Percentiles rank a stretch among this genome's conserved stretches.
Evolutionary conservation across 2,888 invertebrate species (phyloP).

Genomic region (Thumatha senex): DNA sequence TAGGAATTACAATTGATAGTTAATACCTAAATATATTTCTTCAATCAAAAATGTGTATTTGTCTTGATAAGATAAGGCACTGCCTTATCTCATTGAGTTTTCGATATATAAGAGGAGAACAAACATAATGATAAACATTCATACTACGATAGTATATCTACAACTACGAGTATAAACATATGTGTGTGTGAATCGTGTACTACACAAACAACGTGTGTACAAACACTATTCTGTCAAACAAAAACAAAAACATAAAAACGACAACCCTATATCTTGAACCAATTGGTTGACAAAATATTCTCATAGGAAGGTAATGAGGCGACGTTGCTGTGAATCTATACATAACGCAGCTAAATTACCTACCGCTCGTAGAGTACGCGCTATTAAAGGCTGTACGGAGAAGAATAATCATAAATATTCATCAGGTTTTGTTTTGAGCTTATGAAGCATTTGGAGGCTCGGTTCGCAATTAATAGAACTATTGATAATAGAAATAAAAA

Average conservation of each 20-base stretch:
- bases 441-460: slow-evolving; percentile 46
- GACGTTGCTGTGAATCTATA: slow-evolving; percentile 50
- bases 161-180: not conserved
- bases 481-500: too few species aligned
- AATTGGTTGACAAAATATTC: slow-evolving; percentile 45
- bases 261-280: slow-evolving; percentile 23
- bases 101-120: too few species aligned
- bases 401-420: slow-evolving; percentile 62
- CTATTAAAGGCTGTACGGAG: slow-evolving; percentile 55
- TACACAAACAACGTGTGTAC: slow-evolving; percentile 1
- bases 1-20: too few species aligned
- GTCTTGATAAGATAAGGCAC: too few species aligned
- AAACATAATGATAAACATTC: not conserved
- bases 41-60: too few species aligned
- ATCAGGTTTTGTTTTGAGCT: slow-evolving; percentile 57
- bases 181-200: not conserved
- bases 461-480: not conserved
- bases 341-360: slow-evolving; percentile 54
- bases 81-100: too few species aligned
- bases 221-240: not conserved
- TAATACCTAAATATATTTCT: too few species aligned
- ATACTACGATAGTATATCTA: not conserved
- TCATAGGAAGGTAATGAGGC: slow-evolving; percentile 71
- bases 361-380: slow-evolving; percentile 49
- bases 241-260: slow-evolving; percentile 18